Evolutionary conservation across 2,797 vertebrate genomes (phyloP).

Genomic region (Pempheris klunzingeri): DNA sequence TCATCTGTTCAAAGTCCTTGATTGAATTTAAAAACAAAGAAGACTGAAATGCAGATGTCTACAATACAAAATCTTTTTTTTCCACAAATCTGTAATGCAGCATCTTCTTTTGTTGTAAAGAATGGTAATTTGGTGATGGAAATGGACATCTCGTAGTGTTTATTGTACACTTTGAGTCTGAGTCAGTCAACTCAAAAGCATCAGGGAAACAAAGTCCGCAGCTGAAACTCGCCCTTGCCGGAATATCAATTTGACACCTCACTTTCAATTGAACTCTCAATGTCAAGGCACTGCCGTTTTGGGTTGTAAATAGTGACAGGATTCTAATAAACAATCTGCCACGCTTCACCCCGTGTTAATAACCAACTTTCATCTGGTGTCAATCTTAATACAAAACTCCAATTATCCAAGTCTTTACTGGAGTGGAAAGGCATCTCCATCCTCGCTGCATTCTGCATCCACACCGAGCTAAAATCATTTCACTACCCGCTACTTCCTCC

Average conservation of each 20-base stretch:
- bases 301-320: constrained; percentile 84
- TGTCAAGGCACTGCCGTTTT: constrained; percentile 79
- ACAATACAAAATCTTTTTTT: constrained; percentile 8
- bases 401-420: constrained; percentile 85
- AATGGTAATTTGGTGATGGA: constrained; percentile 44
- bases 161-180: constrained; percentile 12
- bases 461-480: constrained; percentile 51
- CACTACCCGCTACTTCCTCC: constrained; percentile 39
- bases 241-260: constrained; percentile 76
- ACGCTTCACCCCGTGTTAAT: constrained; percentile 86
- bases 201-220: constrained; percentile 47
- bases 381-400: constrained; percentile 86
- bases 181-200: constrained; percentile 43
- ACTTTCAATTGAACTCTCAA: constrained; percentile 81
- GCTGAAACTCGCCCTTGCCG: constrained; percentile 59
- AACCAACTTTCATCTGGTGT: constrained; percentile 85
- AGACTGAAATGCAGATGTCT: constrained; percentile 14
- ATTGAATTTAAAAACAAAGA: constrained; percentile 31
- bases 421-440: constrained; percentile 81
- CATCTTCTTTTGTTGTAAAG: constrained; percentile 31
- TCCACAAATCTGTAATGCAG: not conserved
- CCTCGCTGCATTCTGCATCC: constrained; percentile 60
- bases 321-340: constrained; percentile 87
- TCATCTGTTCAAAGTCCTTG: constrained; percentile 3
- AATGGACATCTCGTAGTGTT: constrained; percentile 51